phyloP scores from a whole-genome alignment of 2,113 vertebrate species.

The Hypanus sabinus region DNA sequence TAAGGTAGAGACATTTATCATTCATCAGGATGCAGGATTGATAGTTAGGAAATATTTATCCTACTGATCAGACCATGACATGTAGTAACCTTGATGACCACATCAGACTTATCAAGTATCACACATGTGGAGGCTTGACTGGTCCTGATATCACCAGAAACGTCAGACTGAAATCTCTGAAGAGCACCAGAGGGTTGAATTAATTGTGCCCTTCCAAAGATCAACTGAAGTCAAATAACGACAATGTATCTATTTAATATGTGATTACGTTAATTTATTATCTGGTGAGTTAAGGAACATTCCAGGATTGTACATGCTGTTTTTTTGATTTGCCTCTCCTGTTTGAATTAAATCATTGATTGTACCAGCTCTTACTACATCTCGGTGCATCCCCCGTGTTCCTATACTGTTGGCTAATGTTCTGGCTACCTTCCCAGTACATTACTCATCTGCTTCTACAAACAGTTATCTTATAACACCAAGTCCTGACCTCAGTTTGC shows the following conservation, averaged over 20 bases:
- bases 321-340: too few relatives aligned
- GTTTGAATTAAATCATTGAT: background rate
- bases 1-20: background rate
- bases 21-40: background rate
- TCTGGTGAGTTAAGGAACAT: background rate
- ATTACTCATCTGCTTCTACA: constrained; percentile 4
- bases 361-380: background rate
- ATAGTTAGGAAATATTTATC: background rate
- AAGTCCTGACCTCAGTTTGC: background rate
- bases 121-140: background rate
- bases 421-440: background rate
- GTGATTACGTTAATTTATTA: background rate
- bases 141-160: background rate
- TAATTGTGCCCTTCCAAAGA: background rate
- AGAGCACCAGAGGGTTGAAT: background rate
- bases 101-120: too few relatives aligned
- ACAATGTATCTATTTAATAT: background rate
- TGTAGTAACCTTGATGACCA: too few relatives aligned
- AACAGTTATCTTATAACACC: constrained; percentile 1
- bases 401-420: background rate
- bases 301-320: background rate
- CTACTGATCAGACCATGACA: background rate
- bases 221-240: background rate
- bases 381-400: background rate
- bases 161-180: background rate